Percentiles rank a stretch among this genome's conserved stretches.
Evolutionary conservation across 37 sponge, comb jelly and placozoan genomes (phyloP).

Genomic region (Chondrilla cf. caribensis): DNA sequence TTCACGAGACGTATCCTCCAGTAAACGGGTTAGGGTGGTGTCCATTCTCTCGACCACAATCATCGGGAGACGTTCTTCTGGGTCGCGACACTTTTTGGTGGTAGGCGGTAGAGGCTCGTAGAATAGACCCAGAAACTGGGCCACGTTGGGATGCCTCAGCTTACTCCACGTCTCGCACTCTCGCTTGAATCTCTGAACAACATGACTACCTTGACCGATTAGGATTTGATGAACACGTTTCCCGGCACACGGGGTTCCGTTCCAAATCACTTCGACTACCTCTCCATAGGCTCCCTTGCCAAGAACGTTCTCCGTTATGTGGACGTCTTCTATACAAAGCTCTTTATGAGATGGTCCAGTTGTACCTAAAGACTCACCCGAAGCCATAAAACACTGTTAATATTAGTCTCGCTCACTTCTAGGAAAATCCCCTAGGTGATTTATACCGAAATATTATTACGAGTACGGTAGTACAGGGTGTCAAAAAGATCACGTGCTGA

Average conservation of each 20-base stretch:
- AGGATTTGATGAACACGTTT: background rate
- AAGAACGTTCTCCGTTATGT: background rate
- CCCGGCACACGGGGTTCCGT: slow-evolving; percentile 3
- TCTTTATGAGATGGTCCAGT: too few relatives aligned
- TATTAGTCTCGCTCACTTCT: too few relatives aligned
- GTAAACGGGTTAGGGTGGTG: background rate
- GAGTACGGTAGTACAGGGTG: too few relatives aligned
- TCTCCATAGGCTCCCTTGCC: slow-evolving; percentile 20
- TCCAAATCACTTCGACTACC: background rate
- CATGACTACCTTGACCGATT: too few relatives aligned
- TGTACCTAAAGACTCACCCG: too few relatives aligned
- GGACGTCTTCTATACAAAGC: background rate
- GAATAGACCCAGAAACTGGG: background rate
- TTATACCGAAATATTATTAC: too few relatives aligned
- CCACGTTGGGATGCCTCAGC: slow-evolving; percentile 10
- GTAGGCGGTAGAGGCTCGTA: background rate
- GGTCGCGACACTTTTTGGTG: background rate
- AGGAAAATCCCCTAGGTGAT: too few relatives aligned
- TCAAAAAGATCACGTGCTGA: too few relatives aligned
- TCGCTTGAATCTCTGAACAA: background rate
- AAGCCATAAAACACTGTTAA: too few relatives aligned
- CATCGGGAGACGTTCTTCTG: background rate
- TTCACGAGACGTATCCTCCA: background rate
- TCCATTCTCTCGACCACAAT: slow-evolving; percentile 16
- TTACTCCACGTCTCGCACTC: slow-evolving; percentile 10